Evolutionary conservation across 2,888 invertebrate genomes (phyloP).

Genomic region (Philopedon plagiatum): DNA sequence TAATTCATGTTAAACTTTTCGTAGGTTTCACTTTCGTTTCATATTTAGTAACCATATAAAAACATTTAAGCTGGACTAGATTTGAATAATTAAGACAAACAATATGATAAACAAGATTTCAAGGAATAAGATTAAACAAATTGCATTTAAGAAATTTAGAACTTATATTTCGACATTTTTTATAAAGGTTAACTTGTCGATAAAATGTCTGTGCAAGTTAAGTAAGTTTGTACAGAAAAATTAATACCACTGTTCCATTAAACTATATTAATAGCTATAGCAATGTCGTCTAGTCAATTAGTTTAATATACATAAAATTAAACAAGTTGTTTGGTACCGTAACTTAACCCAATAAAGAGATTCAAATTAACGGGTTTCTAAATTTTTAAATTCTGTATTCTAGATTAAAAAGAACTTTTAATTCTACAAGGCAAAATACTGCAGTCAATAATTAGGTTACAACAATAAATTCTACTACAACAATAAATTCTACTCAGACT

Average conservation of each 20-base stretch:
- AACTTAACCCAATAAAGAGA: not conserved
- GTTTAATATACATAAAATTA: not conserved
- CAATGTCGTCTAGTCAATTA: slow-evolving; percentile 17
- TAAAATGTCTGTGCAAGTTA: not conserved
- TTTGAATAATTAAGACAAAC: not conserved
- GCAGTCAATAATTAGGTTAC: too few species aligned
- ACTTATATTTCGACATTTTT: not conserved
- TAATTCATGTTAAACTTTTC: not conserved
- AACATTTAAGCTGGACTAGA: not conserved
- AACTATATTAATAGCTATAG: not conserved
- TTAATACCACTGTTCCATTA: not conserved
- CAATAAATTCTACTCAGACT: too few species aligned
- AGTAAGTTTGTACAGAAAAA: not conserved
- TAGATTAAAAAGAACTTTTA: not conserved
- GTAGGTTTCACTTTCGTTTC: not conserved
- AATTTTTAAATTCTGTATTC: not conserved
- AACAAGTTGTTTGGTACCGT: not conserved
- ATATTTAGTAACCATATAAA: not conserved
- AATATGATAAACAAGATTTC: not conserved
- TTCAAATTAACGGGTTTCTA: not conserved
- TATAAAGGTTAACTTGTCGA: not conserved
- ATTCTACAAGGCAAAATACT: not conserved
- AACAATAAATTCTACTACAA: too few species aligned
- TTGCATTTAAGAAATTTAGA: not conserved
- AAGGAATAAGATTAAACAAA: not conserved